These are phyloP conservation scores for Muntiacus muntjak DNA, from an alignment of 2,113 vertebrate genomes.

Conservation along the genomic window DNA sequence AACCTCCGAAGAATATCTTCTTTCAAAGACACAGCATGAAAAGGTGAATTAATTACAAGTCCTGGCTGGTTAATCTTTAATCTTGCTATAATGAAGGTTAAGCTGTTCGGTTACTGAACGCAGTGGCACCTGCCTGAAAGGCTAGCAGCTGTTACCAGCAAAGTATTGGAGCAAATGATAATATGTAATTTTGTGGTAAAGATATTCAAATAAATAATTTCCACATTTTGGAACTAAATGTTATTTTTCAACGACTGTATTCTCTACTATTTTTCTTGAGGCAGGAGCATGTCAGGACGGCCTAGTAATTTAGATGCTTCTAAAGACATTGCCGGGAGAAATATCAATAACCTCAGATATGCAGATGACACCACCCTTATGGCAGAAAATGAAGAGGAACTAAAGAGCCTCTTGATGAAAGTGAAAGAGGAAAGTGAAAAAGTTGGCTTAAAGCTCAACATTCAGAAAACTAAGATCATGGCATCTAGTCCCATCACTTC, in stretches of 20 bases:
- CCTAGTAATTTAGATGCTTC: neutral
- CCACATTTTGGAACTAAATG: neutral
- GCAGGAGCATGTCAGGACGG: neutral
- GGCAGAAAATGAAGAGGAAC: too few relatives aligned
- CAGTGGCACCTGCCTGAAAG: neutral
- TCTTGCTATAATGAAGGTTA: neutral
- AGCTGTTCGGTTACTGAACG: neutral
- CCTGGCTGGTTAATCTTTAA: neutral
- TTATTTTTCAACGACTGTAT: neutral
- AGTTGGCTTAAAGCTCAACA: too few relatives aligned
- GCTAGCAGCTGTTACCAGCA: neutral
- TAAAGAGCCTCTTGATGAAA: too few relatives aligned
- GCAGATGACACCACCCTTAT: too few relatives aligned
- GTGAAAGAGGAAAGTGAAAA: too few relatives aligned
- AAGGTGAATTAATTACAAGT: neutral
- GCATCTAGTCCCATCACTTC: too few relatives aligned
- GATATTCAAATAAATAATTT: neutral
- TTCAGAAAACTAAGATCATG: too few relatives aligned
- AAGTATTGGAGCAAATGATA: neutral
- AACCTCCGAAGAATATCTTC: neutral
- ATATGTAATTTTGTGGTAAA: neutral
- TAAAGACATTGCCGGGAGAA: neutral
- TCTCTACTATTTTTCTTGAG: neutral
- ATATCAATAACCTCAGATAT: too few relatives aligned
- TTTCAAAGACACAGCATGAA: neutral